Base-by-base conservation (phyloP, 2,888 invertebrate species). In the Drepana falcataria region DNA sequence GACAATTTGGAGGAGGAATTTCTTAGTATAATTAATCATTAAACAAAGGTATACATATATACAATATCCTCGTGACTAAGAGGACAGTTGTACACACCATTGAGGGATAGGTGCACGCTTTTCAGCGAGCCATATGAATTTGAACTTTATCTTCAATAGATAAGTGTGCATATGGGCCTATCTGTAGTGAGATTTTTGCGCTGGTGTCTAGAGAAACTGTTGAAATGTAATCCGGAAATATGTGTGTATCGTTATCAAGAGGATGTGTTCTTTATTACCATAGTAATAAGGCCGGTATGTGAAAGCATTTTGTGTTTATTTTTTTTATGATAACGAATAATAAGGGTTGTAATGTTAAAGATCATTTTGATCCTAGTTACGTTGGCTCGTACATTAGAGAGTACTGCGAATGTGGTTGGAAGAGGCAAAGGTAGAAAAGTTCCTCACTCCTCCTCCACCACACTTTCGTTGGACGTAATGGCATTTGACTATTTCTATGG, bases 11-110 rank as follows among this genome's bases (percentile, higher is more conserved):
- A 41, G 7, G 34, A n/a, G 21, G 4, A n/a, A 2, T 37, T 51
- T 51, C 51, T 40, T 3, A 35, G 40, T 51, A 51, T 9, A 34
- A 40, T 51, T 41, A 51, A 51, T 51, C 51, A 51, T n/a, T 34
- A 33, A 7, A 34, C 37, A 21, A 40, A 33, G 33, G 7, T 21
- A 4, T 35, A 3, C 9, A 35, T 37, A 49, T 44, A 49, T 35
- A 35, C 33, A 9, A 40, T 51, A n/a, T 51, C 34, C 51, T 35
- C 5, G 33, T 49, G 40, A 51, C 51, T 34, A 51, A 51, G 21
- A 41, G 7, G 21, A 40, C 51, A 51, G 51, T 51, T 6, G 33
- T 33, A 41, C 40, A 40, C 51, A 51, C 40, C 41, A 40, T 41
- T 40, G 40, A 33, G 33, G 3, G 51, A 51, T 40, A 51, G 9